Conservation (phyloP, 1,140 invertebrate genomes). For the Meloidogyne hapla region DNA sequence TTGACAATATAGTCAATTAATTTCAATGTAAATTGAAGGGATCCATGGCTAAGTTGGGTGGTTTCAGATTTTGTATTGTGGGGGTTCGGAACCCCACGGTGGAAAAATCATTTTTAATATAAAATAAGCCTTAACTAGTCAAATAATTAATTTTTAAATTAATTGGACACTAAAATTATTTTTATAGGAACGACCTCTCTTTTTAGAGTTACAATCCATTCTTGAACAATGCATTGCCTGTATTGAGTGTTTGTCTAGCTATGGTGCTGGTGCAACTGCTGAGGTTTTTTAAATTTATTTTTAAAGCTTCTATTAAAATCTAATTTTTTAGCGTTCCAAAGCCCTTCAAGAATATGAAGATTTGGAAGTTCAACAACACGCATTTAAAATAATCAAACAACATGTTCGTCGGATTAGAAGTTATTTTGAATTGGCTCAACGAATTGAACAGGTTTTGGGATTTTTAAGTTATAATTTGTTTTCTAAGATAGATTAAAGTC, state of each 20-base stretch:
- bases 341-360: conserved; percentile 40
- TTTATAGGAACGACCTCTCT: conserved; percentile 18
- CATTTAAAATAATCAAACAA: conserved; percentile 28
- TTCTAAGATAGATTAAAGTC: no score
- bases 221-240: conserved; percentile 12
- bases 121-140: no score
- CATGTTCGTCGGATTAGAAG: conserved; percentile 25
- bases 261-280: conserved; percentile 32
- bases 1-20: no score
- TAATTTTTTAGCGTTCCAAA: neutral
- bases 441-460: conserved; percentile 29
- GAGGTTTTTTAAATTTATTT: conserved; percentile 11
- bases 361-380: conserved; percentile 25
- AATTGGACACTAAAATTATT: neutral
- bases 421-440: conserved; percentile 41
- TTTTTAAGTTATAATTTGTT: neutral
- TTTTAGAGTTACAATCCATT: conserved; percentile 21
- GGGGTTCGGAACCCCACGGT: no score
- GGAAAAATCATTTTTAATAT: no score
- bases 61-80: no score
- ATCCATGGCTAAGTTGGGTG: no score
- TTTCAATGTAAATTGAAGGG: no score
- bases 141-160: no score
- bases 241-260: conserved; percentile 26
- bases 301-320: neutral